These are phyloP conservation scores for Pachypanchax playfairii DNA, from an alignment of 2,113 vertebrate species.

Conservation along the genomic window DNA sequence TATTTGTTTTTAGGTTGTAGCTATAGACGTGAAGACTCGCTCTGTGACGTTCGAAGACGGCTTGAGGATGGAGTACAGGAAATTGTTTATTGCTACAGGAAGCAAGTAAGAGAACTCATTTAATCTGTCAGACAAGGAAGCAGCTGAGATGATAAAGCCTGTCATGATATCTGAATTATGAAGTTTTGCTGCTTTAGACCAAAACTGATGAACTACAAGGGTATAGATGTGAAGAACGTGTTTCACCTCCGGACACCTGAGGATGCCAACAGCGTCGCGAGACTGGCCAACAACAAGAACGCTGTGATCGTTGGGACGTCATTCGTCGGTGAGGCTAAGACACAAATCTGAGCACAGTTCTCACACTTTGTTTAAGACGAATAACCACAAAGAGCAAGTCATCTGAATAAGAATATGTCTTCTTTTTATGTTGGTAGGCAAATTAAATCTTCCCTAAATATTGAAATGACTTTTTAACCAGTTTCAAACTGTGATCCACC, in stretches of 20 bases:
- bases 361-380: neutral
- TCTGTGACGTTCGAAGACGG: slow-evolving; percentile 91
- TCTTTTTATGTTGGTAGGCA: too few relatives aligned
- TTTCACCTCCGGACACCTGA: slow-evolving; percentile 91
- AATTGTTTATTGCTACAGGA: slow-evolving; percentile 93
- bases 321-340: slow-evolving; percentile 86
- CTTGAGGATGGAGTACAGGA: slow-evolving; percentile 94
- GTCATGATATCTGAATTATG: slow-evolving; percentile 5
- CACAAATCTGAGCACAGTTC: slow-evolving; percentile 1
- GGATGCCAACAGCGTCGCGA: slow-evolving; percentile 91
- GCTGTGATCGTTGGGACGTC: slow-evolving; percentile 94
- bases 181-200: slow-evolving; percentile 77
- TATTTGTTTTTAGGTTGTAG: slow-evolving; percentile 81
- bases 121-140: neutral
- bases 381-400: too few relatives aligned
- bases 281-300: slow-evolving; percentile 90
- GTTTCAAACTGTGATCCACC: too few relatives aligned
- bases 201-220: slow-evolving; percentile 91
- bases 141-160: neutral
- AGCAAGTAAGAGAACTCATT: slow-evolving; percentile 82
- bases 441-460: too few relatives aligned
- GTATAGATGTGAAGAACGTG: slow-evolving; percentile 91
- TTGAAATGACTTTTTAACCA: too few relatives aligned
- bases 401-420: too few relatives aligned
- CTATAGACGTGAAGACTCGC: slow-evolving; percentile 89